Evolutionary conservation across 2,888 invertebrate genomes (phyloP).

Genomic region (Coremacera marginata): DNA sequence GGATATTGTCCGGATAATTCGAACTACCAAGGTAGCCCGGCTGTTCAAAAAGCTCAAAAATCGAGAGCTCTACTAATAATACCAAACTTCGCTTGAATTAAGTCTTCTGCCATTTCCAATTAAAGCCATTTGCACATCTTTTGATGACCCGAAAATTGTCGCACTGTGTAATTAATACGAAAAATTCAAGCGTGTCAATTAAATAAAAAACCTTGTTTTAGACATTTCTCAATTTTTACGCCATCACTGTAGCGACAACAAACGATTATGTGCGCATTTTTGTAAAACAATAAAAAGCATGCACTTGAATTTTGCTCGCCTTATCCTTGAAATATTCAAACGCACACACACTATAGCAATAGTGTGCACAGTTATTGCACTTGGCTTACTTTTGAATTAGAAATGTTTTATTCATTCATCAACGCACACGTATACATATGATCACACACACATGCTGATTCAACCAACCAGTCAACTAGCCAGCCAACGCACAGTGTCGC

Average conservation of each 20-base stretch:
- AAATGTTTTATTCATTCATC: conserved; percentile 26
- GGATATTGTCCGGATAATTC: too few relatives aligned
- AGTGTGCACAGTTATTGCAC: conserved; percentile 38
- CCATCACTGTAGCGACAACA: not conserved
- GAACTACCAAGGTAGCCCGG: too few relatives aligned
- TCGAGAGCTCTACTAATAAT: too few relatives aligned
- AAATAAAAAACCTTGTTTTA: too few relatives aligned
- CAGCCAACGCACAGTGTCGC: too few relatives aligned
- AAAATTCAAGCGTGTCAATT: too few relatives aligned
- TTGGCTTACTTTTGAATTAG: conserved; percentile 39
- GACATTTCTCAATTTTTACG: not conserved
- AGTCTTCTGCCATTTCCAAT: too few relatives aligned
- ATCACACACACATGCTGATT: not conserved
- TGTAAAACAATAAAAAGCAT: conserved; percentile 7
- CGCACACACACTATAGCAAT: conserved; percentile 15
- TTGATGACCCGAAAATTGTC: too few relatives aligned
- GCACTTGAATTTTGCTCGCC: conserved; percentile 41
- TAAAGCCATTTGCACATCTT: too few relatives aligned
- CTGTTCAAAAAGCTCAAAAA: too few relatives aligned
- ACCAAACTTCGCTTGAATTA: too few relatives aligned
- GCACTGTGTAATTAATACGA: too few relatives aligned
- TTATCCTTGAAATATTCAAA: conserved; percentile 41
- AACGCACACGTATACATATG: not conserved
- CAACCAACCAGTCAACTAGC: not conserved
- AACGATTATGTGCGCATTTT: not conserved